Conservation (phyloP, 2,888 invertebrate genomes). For the Archips crataeganus region DNA sequence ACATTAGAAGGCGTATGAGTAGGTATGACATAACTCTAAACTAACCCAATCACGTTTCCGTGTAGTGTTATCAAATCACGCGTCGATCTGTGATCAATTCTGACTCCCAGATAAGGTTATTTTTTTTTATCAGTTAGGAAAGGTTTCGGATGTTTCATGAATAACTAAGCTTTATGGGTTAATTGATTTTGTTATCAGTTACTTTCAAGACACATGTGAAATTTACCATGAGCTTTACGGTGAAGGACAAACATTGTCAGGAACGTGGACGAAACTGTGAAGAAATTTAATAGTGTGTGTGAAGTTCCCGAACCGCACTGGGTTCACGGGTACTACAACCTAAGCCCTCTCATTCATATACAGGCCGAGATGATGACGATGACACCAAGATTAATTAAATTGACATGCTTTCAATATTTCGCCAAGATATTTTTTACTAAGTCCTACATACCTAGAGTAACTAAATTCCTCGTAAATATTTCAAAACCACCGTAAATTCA, state of each 20-base stretch:
- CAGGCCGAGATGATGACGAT: too few species aligned
- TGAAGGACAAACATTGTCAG: too few species aligned
- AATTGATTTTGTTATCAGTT: constrained; percentile 1
- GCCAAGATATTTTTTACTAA: neutral
- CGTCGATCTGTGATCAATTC: constrained; percentile 16
- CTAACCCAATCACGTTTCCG: constrained; percentile 24
- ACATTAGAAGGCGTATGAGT: constrained; percentile 5
- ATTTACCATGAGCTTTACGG: too few species aligned
- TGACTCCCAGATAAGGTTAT: constrained; percentile 24
- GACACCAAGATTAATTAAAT: neutral
- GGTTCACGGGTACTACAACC: too few species aligned
- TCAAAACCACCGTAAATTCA: neutral
- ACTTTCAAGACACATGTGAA: neutral
- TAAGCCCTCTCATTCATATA: too few species aligned
- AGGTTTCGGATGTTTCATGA: neutral
- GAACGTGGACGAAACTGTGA: too few species aligned
- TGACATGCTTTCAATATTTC: neutral
- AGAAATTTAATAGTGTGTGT: too few species aligned
- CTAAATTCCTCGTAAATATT: too few species aligned
- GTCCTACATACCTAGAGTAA: too few species aligned
- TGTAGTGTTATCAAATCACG: constrained; percentile 27
- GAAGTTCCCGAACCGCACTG: too few species aligned
- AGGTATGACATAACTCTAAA: constrained; percentile 26
- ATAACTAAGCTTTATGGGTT: neutral
- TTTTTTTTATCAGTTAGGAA: constrained; percentile 11